Base-by-base conservation (phyloP, 1,140 invertebrate species). In the Tetramorium parvispinum region DNA sequence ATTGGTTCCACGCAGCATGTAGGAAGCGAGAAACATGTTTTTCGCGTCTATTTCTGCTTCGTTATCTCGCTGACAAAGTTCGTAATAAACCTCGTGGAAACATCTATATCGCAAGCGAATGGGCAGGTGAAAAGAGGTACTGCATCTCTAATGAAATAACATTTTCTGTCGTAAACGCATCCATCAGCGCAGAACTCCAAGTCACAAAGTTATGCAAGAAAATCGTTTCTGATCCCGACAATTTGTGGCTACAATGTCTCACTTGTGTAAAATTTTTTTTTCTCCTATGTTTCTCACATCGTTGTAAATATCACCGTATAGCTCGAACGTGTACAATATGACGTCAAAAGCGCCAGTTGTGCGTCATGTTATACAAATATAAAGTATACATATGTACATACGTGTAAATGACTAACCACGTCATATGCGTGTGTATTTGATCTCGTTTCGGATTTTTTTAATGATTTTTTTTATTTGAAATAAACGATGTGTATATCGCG, bases 271-370 rank as follows among this genome's bases (percentile, higher is more conserved):
- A 37, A 3, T 43, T 40, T 40, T 18, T 82, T 82, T 59, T n/a
- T n/a, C 3, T 6, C 4, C 11, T 18, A 16, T 27, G 37, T 53
- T 75, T 66, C n/a, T 83, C 55, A 46, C 49, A 75, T 75, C 78
- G 10, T 18, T 27, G 53, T 73, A 61, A 83, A 83, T 75, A 83
- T 75, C 40, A 24, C 27, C 2, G 68, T 40, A 11, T 57, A 13
- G 13, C 11, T 46, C 27, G 37, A 57, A 57, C 37, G 13, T 70
- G 78, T 13, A 10, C 6, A 8, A 2, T 37, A 13, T 75, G 79
- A 83, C 79, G 79, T 75, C 53, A 83, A 83, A 71, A 40, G n/a
- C 79, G 37, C 68, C 53, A 83, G 53, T 59, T 73, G 51, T 53
- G 24, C 68, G 40, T 75, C 43, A 59, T 61, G 79, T 75, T 49